Conservation (phyloP, 1,140 invertebrate species). For the Penaeus japonicus region DNA sequence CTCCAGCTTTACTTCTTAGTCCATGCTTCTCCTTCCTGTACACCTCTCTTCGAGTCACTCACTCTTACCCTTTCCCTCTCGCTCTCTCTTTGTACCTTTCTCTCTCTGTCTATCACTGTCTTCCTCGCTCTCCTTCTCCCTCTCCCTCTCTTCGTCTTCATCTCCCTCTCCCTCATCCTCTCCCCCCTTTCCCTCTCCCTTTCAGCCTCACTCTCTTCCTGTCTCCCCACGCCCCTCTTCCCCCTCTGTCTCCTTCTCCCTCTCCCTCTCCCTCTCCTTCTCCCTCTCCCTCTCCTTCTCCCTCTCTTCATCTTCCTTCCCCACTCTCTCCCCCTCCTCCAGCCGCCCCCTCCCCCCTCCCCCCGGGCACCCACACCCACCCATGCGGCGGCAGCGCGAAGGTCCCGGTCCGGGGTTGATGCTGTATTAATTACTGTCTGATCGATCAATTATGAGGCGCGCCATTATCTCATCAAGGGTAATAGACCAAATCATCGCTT, state of each 20-base stretch:
- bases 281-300: not conserved
- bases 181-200: not conserved
- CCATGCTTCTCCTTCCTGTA: not conserved
- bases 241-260: not conserved
- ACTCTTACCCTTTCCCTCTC: not conserved
- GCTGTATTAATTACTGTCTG: slow-evolving; percentile 55
- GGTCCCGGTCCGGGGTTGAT: not conserved
- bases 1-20: not conserved
- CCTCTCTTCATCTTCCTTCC: not conserved
- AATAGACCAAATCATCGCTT: slow-evolving; percentile 55
- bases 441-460: slow-evolving; percentile 53
- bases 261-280: not conserved
- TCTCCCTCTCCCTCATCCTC: not conserved
- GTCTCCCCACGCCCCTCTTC: not conserved
- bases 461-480: slow-evolving; percentile 54
- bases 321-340: not conserved
- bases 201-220: not conserved
- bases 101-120: not conserved
- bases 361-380: not conserved
- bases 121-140: not conserved
- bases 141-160: not conserved
- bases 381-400: not conserved
- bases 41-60: too few species aligned
- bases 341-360: not conserved
- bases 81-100: not conserved